Evolutionary conservation across 2,797 vertebrate genomes (phyloP).

Genomic region (Notolabrus celidotus): DNA sequence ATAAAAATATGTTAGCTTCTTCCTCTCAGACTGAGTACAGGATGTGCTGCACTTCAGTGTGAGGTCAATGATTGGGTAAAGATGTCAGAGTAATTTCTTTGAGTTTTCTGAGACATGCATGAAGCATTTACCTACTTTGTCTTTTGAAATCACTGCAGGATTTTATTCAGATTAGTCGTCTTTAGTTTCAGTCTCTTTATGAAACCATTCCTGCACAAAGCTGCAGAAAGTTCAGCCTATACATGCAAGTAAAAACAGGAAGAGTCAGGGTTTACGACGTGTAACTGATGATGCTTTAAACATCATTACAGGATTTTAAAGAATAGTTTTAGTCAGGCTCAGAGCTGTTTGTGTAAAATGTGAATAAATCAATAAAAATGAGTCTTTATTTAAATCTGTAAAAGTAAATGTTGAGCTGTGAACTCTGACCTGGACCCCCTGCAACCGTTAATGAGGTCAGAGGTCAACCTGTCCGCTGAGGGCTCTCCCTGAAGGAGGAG

Average conservation of each 20-base stretch:
- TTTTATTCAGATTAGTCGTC: too few species aligned
- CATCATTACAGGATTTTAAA: background rate
- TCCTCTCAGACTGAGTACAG: background rate
- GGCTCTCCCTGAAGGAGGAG: background rate
- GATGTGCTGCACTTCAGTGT: background rate
- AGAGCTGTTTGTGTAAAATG: background rate
- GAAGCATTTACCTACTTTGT: too few species aligned
- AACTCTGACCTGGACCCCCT: background rate
- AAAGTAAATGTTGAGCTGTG: background rate
- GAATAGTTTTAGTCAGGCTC: background rate
- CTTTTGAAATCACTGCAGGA: too few species aligned
- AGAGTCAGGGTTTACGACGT: background rate
- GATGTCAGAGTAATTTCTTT: background rate
- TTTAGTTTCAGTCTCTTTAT: too few species aligned
- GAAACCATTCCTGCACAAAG: too few species aligned
- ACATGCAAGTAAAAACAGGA: too few species aligned
- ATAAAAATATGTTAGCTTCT: background rate
- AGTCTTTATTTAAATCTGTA: background rate
- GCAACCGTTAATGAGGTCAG: background rate
- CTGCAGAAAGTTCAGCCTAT: too few species aligned
- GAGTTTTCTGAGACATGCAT: too few species aligned
- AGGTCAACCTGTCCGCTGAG: conserved; percentile 1
- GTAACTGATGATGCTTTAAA: background rate
- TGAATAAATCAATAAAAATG: background rate
- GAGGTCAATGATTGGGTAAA: background rate